These are phyloP conservation scores for Calosoma granatense DNA, from an alignment of 1,140 invertebrate genomes.

Conservation along the genomic window DNA sequence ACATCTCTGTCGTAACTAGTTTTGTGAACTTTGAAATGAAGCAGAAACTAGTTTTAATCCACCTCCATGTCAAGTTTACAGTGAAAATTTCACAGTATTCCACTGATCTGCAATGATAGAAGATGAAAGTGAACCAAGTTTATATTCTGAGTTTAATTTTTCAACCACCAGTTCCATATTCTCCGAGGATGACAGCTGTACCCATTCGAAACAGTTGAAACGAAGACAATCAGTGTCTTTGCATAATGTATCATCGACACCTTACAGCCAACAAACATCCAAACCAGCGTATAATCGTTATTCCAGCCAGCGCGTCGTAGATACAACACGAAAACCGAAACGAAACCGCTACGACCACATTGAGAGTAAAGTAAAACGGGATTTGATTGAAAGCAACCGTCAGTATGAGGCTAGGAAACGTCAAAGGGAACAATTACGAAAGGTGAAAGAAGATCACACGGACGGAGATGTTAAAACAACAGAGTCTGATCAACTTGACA, in stretches of 20 bases:
- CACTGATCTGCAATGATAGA: neutral
- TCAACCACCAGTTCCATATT: neutral
- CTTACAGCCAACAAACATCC: neutral
- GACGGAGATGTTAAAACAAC: neutral
- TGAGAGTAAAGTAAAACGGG: neutral
- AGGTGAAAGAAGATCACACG: neutral
- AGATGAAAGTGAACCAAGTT: neutral
- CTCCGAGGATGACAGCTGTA: neutral
- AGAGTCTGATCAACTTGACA: neutral
- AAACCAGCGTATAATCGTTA: neutral
- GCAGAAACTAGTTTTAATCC: too few species aligned
- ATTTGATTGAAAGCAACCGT: neutral
- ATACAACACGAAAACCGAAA: neutral
- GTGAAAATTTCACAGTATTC: too few species aligned
- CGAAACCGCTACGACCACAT: neutral
- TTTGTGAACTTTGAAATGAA: too few species aligned
- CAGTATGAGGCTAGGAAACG: neutral
- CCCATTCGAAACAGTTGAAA: neutral
- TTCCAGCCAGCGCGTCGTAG: neutral
- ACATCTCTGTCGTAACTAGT: too few species aligned
- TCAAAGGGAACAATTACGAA: neutral
- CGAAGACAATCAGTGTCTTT: neutral
- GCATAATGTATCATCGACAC: neutral
- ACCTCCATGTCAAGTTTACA: too few species aligned
- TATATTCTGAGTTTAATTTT: neutral